These are phyloP conservation scores for Mesorhabditis belari DNA, from an alignment of 2,888 invertebrate genomes.

Conservation along the genomic window DNA sequence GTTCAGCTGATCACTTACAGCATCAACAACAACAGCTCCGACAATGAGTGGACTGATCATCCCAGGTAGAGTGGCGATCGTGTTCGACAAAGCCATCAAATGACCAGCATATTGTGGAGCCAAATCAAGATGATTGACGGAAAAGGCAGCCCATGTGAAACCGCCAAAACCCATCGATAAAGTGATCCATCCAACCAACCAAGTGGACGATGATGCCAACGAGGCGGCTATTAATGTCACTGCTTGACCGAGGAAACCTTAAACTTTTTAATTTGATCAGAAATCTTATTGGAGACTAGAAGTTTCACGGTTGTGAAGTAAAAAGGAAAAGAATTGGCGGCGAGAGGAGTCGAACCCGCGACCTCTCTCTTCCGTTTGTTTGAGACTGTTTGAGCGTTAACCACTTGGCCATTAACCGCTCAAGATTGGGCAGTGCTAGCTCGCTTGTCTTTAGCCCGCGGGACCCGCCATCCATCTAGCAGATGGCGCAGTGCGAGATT, in stretches of 20 bases:
- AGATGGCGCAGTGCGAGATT: too few relatives aligned
- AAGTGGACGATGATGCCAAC: conserved; percentile 64
- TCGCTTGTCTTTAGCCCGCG: too few relatives aligned
- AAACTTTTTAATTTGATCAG: too few relatives aligned
- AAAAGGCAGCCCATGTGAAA: conserved; percentile 83
- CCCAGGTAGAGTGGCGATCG: conserved; percentile 81
- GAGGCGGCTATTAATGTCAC: conserved; percentile 78
- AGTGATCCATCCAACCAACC: conserved; percentile 74
- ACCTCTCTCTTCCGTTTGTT: too few relatives aligned
- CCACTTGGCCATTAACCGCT: too few relatives aligned
- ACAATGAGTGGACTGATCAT: conserved; percentile 80
- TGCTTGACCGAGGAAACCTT: conserved; percentile 71
- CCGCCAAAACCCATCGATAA: conserved; percentile 81
- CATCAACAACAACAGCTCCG: conserved; percentile 69
- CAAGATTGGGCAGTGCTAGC: too few relatives aligned
- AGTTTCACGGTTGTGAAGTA: too few relatives aligned
- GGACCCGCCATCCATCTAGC: too few relatives aligned
- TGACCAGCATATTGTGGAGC: conserved; percentile 85
- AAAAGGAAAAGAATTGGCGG: too few relatives aligned
- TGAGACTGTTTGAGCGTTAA: too few relatives aligned
- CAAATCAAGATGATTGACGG: conserved; percentile 74
- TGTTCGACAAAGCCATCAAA: conserved; percentile 84
- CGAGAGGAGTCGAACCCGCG: too few relatives aligned
- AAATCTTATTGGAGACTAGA: too few relatives aligned
- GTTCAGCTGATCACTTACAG: conserved; percentile 60